A percentile compares a stretch with the other conserved stretches of the same genome.
Evolutionary conservation across 2,113 vertebrate genomes (phyloP).

Genomic region (Anarrhichthys ocellatus): DNA sequence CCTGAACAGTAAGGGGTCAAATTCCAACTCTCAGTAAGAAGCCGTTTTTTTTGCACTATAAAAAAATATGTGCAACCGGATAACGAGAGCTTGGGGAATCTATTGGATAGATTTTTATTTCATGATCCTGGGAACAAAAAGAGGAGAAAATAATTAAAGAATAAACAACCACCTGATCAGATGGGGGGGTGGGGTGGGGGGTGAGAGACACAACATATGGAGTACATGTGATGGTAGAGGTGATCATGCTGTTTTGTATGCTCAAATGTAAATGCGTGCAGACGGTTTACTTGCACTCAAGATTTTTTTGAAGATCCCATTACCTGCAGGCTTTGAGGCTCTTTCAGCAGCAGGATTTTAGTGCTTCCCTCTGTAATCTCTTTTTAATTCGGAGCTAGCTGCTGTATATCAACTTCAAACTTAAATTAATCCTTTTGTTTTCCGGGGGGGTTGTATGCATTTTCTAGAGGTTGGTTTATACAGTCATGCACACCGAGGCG

Average conservation of each 20-base stretch:
- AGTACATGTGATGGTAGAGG: constrained; percentile 33
- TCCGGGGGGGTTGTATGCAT: constrained; percentile 15
- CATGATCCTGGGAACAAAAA: constrained; percentile 48
- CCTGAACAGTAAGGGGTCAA: constrained; percentile 69
- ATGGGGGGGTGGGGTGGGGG: constrained; percentile 39
- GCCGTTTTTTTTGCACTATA: constrained; percentile 71
- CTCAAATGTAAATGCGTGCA: constrained; percentile 34
- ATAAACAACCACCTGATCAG: constrained; percentile 77
- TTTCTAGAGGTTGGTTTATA: constrained; percentile 46
- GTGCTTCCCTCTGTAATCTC: constrained; percentile 47
- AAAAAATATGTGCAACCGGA: constrained; percentile 69
- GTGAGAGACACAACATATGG: constrained; percentile 49
- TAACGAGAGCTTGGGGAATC: constrained; percentile 80
- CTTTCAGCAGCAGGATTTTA: constrained; percentile 30
- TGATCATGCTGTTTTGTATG: constrained; percentile 15
- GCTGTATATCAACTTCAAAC: constrained; percentile 53
- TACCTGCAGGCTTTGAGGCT: constrained; percentile 45
- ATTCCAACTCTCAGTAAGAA: constrained; percentile 75
- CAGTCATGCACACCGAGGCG: constrained; percentile 50
- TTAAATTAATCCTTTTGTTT: constrained; percentile 38
- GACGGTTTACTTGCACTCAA: not conserved
- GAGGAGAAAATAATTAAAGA: constrained; percentile 72
- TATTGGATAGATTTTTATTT: constrained; percentile 76
- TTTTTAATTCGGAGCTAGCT: constrained; percentile 46
- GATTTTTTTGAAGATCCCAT: constrained; percentile 34